Evolutionary conservation across 2,113 vertebrate genomes (phyloP).

Genomic region (Pollachius pollachius): DNA sequence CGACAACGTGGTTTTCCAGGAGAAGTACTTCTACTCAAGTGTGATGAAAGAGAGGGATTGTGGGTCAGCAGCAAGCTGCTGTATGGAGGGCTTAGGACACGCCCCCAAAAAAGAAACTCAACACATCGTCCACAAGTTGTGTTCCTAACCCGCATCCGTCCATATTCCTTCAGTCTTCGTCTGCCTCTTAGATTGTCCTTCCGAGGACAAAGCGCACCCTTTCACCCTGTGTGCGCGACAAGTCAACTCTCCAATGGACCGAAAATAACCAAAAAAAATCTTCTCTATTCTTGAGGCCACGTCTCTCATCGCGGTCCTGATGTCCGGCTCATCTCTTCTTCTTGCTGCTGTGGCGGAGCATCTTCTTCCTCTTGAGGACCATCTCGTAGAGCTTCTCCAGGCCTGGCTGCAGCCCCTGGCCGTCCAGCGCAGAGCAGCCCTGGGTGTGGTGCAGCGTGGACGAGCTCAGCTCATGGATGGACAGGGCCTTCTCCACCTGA

Average conservation of each 20-base stretch:
- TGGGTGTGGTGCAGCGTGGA: conserved; percentile 74
- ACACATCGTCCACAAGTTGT: too few relatives aligned
- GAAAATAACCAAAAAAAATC: background rate
- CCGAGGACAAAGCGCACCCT: background rate
- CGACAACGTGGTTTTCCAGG: too few relatives aligned
- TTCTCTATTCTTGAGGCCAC: background rate
- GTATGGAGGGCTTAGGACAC: too few relatives aligned
- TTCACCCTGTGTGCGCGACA: background rate
- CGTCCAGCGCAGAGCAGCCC: conserved; percentile 77
- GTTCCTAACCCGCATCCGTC: background rate
- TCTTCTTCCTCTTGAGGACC: conserved; percentile 79
- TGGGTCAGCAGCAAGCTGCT: too few relatives aligned
- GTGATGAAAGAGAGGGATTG: too few relatives aligned
- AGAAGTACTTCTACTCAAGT: too few relatives aligned
- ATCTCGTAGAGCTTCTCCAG: conserved; percentile 80
- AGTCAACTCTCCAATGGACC: background rate
- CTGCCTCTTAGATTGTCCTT: background rate
- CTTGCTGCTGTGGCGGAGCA: conserved; percentile 71
- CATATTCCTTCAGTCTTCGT: background rate
- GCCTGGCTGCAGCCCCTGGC: conserved; percentile 74
- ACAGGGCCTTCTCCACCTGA: conserved; percentile 76
- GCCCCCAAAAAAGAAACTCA: too few relatives aligned
- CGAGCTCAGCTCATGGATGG: conserved; percentile 70
- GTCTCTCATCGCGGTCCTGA: background rate
- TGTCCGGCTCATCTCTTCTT: conserved; percentile 66